Evolutionary conservation across 2,113 vertebrate species (phyloP).

Genomic region (Cololabis saira): DNA sequence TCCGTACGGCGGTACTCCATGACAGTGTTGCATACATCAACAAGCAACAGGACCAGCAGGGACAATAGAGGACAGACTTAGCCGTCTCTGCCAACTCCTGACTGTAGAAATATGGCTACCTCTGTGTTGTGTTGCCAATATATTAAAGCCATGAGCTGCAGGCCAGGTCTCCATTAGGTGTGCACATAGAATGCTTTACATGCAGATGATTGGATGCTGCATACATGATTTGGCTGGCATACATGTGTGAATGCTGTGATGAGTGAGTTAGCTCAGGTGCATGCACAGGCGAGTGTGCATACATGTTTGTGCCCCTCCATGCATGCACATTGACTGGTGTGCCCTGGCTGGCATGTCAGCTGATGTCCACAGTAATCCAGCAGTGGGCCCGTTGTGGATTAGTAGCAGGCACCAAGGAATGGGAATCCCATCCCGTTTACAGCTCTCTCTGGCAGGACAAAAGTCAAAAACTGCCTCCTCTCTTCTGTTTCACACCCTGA

Average conservation of each 20-base stretch:
- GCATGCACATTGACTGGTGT: slow-evolving; percentile 37
- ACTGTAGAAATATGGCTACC: slow-evolving; percentile 66
- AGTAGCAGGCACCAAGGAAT: slow-evolving; percentile 80
- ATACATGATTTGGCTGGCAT: slow-evolving; percentile 26
- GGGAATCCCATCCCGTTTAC: slow-evolving; percentile 83
- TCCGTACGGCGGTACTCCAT: slow-evolving; percentile 29
- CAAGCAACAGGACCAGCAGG: slow-evolving; percentile 45
- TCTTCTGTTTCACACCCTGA: slow-evolving; percentile 72
- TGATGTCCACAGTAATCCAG: slow-evolving; percentile 82
- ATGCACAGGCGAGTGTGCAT: slow-evolving; percentile 32
- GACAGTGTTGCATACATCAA: slow-evolving; percentile 32
- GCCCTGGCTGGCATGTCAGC: slow-evolving; percentile 78
- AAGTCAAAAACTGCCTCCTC: slow-evolving; percentile 72
- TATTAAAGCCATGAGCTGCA: slow-evolving; percentile 60
- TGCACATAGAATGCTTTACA: slow-evolving; percentile 35
- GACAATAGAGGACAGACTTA: slow-evolving; percentile 58
- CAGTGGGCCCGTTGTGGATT: slow-evolving; percentile 83
- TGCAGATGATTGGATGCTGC: slow-evolving; percentile 12
- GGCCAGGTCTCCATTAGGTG: slow-evolving; percentile 65
- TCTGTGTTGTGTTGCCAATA: slow-evolving; percentile 73
- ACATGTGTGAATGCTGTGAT: slow-evolving; percentile 4
- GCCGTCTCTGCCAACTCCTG: slow-evolving; percentile 66
- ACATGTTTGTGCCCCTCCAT: slow-evolving; percentile 14
- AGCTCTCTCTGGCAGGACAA: slow-evolving; percentile 81
- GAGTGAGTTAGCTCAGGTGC: slow-evolving; percentile 25